Evolutionary conservation across 2,113 vertebrate species (phyloP).

Genomic region (Phasianus colchicus): DNA sequence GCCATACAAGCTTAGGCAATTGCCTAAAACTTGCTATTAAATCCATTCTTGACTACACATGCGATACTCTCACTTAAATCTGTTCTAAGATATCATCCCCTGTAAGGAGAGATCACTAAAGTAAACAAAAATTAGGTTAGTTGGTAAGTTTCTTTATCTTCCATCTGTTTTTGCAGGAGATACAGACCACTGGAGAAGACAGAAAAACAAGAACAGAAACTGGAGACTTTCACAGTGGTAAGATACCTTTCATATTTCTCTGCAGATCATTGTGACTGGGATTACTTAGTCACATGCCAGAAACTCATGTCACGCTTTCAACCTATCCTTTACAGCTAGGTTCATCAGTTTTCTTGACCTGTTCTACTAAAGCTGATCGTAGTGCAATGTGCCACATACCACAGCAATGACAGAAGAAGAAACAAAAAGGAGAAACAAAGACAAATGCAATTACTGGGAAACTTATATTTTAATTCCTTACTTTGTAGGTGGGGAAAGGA

Average conservation of each 20-base stretch:
- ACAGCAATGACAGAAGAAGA: not conserved
- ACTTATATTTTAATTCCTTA: not conserved
- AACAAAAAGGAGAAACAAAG: too few relatives aligned
- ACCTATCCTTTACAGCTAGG: not conserved
- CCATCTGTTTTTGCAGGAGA: not conserved
- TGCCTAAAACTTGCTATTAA: not conserved
- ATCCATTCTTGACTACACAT: not conserved
- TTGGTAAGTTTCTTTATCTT: not conserved
- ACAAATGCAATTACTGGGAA: not conserved
- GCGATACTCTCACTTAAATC: not conserved
- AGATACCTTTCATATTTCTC: not conserved
- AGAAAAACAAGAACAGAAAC: slow-evolving; percentile 7
- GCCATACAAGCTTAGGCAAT: not conserved
- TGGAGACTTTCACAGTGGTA: not conserved
- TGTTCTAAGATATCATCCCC: not conserved
- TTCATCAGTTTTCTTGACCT: not conserved
- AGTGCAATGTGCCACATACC: not conserved
- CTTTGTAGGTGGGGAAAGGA: not conserved
- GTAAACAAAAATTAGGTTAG: not conserved
- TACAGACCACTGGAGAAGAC: not conserved
- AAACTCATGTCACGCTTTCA: not conserved
- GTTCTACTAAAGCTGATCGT: not conserved
- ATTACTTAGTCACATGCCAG: not conserved
- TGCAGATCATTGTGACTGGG: not conserved
- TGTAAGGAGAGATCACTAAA: not conserved